Base-by-base conservation (phyloP, 2,888 invertebrate genomes). In the Anagyrus pseudococci region DNA sequence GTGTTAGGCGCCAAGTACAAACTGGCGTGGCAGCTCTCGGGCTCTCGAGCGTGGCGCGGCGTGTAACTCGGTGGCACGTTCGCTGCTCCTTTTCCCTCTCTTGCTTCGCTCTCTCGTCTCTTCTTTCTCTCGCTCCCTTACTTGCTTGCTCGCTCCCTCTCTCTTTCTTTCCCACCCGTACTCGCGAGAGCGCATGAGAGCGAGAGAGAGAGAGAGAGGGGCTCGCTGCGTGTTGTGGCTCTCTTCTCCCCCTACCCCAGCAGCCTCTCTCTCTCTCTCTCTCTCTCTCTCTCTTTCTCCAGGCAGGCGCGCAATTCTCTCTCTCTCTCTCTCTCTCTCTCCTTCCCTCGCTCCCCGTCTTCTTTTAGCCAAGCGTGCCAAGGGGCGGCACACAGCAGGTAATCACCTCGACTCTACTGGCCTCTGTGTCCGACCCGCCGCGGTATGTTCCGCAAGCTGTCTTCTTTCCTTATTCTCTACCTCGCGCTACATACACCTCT, bases 41-140 rank as follows among this genome's bases (percentile, higher is more conserved):
- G 13, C 71, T 71, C 71, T 71, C 70, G 79, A 77, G 78, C 81
- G 76, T 77, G 75, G 75, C 77, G 77, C 75, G 76, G 72, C 68
- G 73, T 73, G 72, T 72, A 73, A 74, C 70, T 72, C 72, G 72
- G 71, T 74, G 72, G 73, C 75, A 71, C 71, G 74, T 69, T 69
- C 71, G 65, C 67, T 43, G 68, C 71, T 70, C 67, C 71, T 71
- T 68, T 68, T 69, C 70, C 67, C 70, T 70, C 69, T 67, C 72
- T 63, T 67, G 43, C 67, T 64, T 68, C 68, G 17, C 43, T 23
- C 55, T 20, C n/a, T 10, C 22, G 23, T 23, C n/a, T 48, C 40
- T 46, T 46, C 60, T 60, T 55, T 40, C 58, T 44, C 56, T 62
- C 57, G 58, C 57, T 58, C 44, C 41, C 52, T 63, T 59, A 60